Evolutionary conservation across 2,888 invertebrate species (phyloP), one percentile per base, ranked within the genome.

Genomic region (Noctuana brunneofusca): DNA sequence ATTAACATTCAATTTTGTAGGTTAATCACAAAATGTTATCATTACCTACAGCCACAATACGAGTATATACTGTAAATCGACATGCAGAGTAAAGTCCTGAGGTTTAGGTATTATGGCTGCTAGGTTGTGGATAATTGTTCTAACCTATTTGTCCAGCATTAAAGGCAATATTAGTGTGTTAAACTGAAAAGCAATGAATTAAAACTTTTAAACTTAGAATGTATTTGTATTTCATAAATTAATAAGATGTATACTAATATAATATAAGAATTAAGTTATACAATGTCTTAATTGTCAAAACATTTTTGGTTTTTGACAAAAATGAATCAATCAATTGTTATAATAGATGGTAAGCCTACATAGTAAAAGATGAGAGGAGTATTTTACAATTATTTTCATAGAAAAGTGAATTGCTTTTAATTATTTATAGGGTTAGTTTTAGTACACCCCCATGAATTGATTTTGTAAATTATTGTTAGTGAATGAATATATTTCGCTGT

Each of bases 341-440:
- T 46, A 3, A n/a, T 60, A 60, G 35, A 35, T 27, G 16, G 30
- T 59, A 59, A 60, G 48, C n/a, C 16, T 54, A 60, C 18, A 16
- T 41, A 46, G 24, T 60, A 60, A 48, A 24, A 62, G n/a, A 38
- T 49, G 38, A 55, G 32, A 55, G 60, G 43, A 30, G 58, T 62
- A 62, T 62, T 62, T 62, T 48, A 48, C 24, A 54, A 24, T 62
- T 55, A 62, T 62, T 55, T 55, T 62, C 24, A 49, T 62, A 55
- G 27, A 27, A 35, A 32, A 62, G 54, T 38, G 14, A n/a, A 49
- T 14, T 57, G 48, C 48, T 57, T 49, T 18, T 38, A 55, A 49
- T 48, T 35, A 38, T 62, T 55, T 55, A 59, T 57, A 55, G 35
- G 11, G 12, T 2, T 48, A 38, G 35, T 38, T 55, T 16, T 32